Base-by-base conservation (phyloP, 1,140 invertebrate genomes). In the Drosophila orena region DNA sequence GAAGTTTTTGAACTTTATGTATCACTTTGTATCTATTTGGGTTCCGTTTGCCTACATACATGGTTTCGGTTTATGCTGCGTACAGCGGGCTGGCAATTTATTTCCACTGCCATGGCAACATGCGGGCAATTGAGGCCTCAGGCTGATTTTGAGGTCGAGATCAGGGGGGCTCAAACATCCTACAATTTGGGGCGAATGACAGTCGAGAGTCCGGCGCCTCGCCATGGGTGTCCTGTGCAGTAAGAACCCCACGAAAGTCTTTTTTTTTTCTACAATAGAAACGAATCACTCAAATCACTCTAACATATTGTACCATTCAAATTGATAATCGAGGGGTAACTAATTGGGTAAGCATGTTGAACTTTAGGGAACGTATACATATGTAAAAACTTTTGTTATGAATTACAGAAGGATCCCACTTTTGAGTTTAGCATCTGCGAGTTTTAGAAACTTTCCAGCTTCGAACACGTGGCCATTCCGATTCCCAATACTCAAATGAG, bases 401-500 rank as follows among this genome's bases (percentile, higher is more conserved):
- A 38, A 22, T 38, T 38, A n/a, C 8, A 24, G 2, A 42, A 17
- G 14, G 2, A 40, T 15, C n/a, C 20, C 40, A 24, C 8, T n/a
- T 38, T 55, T 3, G 44, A 43, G 22, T 14, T 27, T 44, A 12
- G n/a, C 40, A 64, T 14, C 30, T 37, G 30, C 27, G n/a, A 52
- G 34, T 17, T 53, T 14, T 30, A 4, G 15, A 34, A 47, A 44
- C 6, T 17, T 70, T 60, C 22, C 74, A 77, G 55, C 42, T 49
- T 46, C 35, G 52, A 58, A 57, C 81, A 85, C 81, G 77, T 66
- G 65, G 46, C 50, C 37, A 54, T 22, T 58, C 46, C 50, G 53
- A 52, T 61, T 81, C 75, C 66, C 78, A 88, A 76, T 81, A 76
- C 83, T 65, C 79, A 65, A 81, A 79, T 70, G 71, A 88, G 85